These are phyloP conservation scores for Chrysemys picta DNA, from an alignment of 2,113 vertebrate genomes.

Conservation along the genomic window DNA sequence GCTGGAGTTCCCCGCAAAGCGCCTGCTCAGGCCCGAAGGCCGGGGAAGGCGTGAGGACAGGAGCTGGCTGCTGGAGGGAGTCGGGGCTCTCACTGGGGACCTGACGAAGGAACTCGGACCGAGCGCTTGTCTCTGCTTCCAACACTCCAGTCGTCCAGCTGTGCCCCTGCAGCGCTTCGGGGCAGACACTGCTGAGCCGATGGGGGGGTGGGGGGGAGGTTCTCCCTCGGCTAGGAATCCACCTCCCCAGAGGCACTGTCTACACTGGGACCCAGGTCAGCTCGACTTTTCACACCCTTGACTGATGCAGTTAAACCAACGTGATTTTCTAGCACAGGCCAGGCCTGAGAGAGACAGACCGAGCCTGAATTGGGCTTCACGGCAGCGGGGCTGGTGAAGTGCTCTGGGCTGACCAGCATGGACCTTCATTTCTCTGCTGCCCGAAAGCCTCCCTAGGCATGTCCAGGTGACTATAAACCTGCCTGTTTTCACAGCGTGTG, in stretches of 20 bases:
- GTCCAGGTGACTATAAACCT: background rate
- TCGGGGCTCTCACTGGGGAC: background rate
- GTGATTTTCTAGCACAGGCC: background rate
- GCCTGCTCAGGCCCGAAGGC: background rate
- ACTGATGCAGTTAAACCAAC: background rate
- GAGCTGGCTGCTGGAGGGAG: background rate
- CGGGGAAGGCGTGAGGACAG: background rate
- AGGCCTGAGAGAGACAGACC: background rate
- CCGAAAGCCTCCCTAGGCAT: background rate
- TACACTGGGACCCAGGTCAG: background rate
- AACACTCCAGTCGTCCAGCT: no score
- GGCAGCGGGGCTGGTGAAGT: background rate
- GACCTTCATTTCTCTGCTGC: background rate
- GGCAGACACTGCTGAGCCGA: no score
- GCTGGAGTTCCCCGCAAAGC: background rate
- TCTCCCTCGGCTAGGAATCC: no score
- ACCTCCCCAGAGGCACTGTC: no score
- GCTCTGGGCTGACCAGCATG: background rate
- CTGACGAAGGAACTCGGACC: no score
- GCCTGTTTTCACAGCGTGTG: background rate
- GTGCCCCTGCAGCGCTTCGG: no score
- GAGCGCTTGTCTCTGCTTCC: background rate
- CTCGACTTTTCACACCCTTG: background rate
- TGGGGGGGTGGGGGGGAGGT: no score
- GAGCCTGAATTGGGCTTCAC: background rate